Evolutionary conservation across 1,140 invertebrate genomes (phyloP).

Genomic region (Drosophila ananassae): DNA sequence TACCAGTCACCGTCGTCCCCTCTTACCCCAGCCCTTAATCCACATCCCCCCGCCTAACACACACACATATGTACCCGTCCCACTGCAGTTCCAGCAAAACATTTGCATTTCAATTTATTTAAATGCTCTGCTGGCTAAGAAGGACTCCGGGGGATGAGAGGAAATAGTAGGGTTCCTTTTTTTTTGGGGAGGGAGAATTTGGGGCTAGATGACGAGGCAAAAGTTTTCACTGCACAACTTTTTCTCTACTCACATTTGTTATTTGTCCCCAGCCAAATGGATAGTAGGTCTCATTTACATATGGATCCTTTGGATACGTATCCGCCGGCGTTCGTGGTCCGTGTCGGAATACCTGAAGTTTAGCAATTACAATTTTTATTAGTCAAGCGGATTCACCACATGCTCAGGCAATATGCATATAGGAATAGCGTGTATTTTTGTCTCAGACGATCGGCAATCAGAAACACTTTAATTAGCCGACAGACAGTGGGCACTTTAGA

Average conservation of each 20-base stretch:
- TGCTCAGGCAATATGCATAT: background rate
- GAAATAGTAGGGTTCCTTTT: background rate
- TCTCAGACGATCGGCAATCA: conserved; percentile 6
- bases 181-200: background rate
- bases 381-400: conserved; percentile 38
- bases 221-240: conserved; percentile 62
- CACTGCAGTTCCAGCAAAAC: conserved; percentile 37
- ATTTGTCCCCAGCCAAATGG: conserved; percentile 92
- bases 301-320: conserved; percentile 91
- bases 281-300: conserved; percentile 88
- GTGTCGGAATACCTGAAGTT: conserved; percentile 89
- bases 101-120: conserved; percentile 83
- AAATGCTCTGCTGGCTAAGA: conserved; percentile 66
- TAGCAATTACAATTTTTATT: conserved; percentile 46
- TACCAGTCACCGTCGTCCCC: background rate
- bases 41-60: background rate
- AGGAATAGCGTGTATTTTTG: background rate
- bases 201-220: conserved; percentile 45
- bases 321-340: conserved; percentile 91
- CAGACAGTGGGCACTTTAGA: no score
- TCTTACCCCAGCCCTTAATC: background rate
- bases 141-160: conserved; percentile 23
- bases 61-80: background rate
- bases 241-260: conserved; percentile 88
- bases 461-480: conserved; percentile 28